Base-by-base conservation (phyloP, 2,113 vertebrate species). In the Corythoichthys haematopterus region DNA sequence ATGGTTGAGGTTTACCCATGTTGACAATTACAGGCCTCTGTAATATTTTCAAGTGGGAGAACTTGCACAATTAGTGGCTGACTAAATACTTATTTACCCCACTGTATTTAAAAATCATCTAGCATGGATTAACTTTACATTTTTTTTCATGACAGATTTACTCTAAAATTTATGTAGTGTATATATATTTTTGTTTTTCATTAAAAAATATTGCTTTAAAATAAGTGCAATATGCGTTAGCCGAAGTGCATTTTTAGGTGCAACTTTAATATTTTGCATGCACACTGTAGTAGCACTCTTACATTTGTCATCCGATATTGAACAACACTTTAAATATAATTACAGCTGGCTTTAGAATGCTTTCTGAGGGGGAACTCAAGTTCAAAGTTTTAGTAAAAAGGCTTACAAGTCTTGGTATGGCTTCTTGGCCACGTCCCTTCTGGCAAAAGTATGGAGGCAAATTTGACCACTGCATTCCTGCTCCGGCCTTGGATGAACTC, bases 331-430 rank as follows among this genome's bases (percentile, higher is more conserved):
- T 38, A 10, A 16, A 4, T 3, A 38, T 8, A 59, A 43, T 11
- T 20, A 20, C n/a, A 15, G 37, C n/a, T 43, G 58, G 37, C 16
- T 15, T 1, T n/a, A 2, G 37, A 43, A 3, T 20, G 37, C 58
- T 43, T 60, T 82, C 79, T 79, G 85, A 28, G 56, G 58, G 73
- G 80, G 84, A 84, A 83, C 66, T 79, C 59, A 72, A 74, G 77
- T 84, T 79, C 68, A 56, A 72, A 72, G 74, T 66, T 20, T 40
- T 62, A 50, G 28, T 15, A 28, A 50, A 75, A 72, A 2, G 36
- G 71, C 65, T 70, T 51, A 66, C 53, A 74, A 58, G 79, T 80
- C 66, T 61, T 80, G 80, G 72, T 84, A 79, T 82, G 64, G 82
- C 75, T 73, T 28, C 53, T 33, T 33, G 2, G 53, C 8, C 46